phyloP scores from a whole-genome alignment of 2,113 vertebrate genomes.

The Prochilodus magdalenae region DNA sequence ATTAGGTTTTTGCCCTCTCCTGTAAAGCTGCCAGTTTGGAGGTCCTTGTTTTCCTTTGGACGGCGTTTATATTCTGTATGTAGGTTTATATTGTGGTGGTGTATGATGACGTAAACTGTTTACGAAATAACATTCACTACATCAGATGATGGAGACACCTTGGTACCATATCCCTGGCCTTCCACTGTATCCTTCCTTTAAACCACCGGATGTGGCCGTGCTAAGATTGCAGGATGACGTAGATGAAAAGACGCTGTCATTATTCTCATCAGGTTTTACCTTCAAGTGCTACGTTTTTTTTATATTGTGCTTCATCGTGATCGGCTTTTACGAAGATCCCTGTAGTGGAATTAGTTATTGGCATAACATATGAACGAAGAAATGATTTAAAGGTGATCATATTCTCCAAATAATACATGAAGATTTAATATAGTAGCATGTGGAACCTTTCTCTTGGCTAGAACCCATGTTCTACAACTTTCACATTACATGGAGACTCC shows the following conservation, averaged over 20 bases:
- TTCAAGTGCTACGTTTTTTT: too few species aligned
- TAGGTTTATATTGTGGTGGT: too few species aligned
- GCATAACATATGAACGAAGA: neutral
- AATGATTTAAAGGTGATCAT: neutral
- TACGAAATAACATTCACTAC: neutral
- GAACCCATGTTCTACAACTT: too few species aligned
- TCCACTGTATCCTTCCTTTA: neutral
- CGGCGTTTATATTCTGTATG: too few species aligned
- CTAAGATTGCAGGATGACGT: neutral
- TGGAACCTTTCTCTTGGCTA: neutral
- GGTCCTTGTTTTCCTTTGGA: too few species aligned
- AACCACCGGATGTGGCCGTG: neutral
- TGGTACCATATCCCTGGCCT: neutral
- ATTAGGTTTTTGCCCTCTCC: too few species aligned
- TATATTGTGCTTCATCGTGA: too few species aligned
- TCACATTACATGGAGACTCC: too few species aligned
- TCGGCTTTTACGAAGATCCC: neutral
- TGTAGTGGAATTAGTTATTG: neutral
- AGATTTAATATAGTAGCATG: neutral
- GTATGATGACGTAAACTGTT: too few species aligned
- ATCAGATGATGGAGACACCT: too few species aligned
- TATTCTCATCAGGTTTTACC: neutral
- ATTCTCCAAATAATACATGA: too few species aligned
- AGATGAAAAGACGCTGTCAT: neutral
- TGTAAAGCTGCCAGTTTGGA: too few species aligned